phyloP scores from a whole-genome alignment of 1,140 invertebrate species.

The Trialeurodes vaporariorum region DNA sequence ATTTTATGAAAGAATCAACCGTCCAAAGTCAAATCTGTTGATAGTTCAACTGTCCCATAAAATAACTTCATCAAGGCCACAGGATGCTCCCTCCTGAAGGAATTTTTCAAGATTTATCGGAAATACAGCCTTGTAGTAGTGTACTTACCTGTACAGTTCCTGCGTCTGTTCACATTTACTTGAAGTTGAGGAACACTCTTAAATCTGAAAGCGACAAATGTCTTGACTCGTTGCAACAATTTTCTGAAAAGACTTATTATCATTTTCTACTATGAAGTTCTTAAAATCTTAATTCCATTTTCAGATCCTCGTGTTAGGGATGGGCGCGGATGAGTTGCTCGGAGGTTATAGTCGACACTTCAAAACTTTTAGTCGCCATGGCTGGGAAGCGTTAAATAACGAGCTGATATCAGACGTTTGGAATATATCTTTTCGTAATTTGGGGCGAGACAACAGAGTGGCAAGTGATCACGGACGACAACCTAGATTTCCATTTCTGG shows the following conservation, averaged over 20 bases:
- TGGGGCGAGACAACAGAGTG: constrained; percentile 86
- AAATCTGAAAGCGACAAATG: too few species aligned
- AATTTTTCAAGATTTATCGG: too few species aligned
- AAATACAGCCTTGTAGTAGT: neutral
- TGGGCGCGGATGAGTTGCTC: constrained; percentile 94
- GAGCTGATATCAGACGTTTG: constrained; percentile 68
- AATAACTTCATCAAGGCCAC: too few species aligned
- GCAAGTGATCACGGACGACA: constrained; percentile 65
- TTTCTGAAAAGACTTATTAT: too few species aligned
- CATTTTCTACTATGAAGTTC: too few species aligned
- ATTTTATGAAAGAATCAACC: too few species aligned
- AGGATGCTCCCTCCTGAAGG: too few species aligned
- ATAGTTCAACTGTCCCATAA: too few species aligned
- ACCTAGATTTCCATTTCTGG: constrained; percentile 82
- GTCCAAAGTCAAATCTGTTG: too few species aligned
- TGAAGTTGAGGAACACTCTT: too few species aligned
- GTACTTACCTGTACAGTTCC: neutral
- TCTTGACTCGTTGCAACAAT: too few species aligned
- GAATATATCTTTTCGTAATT: constrained; percentile 79
- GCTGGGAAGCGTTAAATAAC: constrained; percentile 50
- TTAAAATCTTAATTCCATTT: too few species aligned
- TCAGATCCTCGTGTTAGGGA: constrained; percentile 77
- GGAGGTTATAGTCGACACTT: constrained; percentile 87
- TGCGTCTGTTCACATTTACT: neutral
- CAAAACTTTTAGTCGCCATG: constrained; percentile 49